phyloP scores from a whole-genome alignment of 1,140 invertebrate genomes.

The Centruroides vittatus region DNA sequence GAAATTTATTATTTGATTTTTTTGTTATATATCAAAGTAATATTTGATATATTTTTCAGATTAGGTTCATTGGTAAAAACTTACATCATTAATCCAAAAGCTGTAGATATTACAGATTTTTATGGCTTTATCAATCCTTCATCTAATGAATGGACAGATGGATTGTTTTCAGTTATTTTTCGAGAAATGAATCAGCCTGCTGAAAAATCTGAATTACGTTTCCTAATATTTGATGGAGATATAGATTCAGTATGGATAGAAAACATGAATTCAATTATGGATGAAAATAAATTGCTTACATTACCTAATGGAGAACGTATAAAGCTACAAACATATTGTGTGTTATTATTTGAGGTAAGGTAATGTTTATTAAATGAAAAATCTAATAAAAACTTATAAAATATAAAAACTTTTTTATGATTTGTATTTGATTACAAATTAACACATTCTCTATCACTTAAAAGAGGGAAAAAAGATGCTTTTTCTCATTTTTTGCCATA shows the following conservation, averaged over 20 bases:
- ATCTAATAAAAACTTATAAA: too few species aligned
- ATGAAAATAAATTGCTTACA: conserved; percentile 78
- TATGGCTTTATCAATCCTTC: conserved; percentile 74
- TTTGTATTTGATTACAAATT: too few species aligned
- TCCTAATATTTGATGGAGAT: conserved; percentile 83
- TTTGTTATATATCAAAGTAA: too few species aligned
- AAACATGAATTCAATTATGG: conserved; percentile 94
- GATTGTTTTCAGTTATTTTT: conserved; percentile 76
- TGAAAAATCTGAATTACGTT: conserved; percentile 51
- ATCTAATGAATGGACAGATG: conserved; percentile 83
- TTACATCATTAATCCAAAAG: conserved; percentile 35
- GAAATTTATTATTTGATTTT: too few species aligned
- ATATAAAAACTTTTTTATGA: too few species aligned
- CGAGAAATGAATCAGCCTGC: conserved; percentile 68
- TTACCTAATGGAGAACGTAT: conserved; percentile 82
- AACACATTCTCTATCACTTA: too few species aligned
- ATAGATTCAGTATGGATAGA: conserved; percentile 88
- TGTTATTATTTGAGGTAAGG: conserved; percentile 67
- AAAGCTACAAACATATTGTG: conserved; percentile 60
- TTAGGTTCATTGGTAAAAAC: neutral
- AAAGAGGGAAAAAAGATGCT: too few species aligned
- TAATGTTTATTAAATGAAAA: neutral
- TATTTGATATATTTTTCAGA: neutral
- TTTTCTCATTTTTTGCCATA: too few species aligned
- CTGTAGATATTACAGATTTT: conserved; percentile 70